phyloP scores from a whole-genome alignment of 2,797 vertebrate species.

The Pyrocephalus nanus region DNA sequence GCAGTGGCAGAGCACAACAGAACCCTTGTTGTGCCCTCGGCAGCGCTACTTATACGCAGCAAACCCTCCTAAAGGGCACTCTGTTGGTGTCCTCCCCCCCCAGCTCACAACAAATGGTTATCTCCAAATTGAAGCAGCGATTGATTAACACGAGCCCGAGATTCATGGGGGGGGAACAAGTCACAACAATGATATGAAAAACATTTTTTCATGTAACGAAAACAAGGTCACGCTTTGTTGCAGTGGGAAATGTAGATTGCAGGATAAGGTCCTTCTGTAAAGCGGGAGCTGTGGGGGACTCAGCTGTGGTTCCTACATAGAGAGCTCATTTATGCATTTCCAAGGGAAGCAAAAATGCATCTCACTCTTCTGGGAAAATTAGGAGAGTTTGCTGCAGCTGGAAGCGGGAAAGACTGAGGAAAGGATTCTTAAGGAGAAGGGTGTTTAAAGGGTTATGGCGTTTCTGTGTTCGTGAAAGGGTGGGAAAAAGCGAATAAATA shows the following conservation, averaged over 20 bases:
- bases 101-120: conserved; percentile 58
- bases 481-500: conserved; percentile 59
- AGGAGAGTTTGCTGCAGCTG: conserved; percentile 75
- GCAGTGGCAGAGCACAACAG: conserved; percentile 47
- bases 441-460: conserved; percentile 58
- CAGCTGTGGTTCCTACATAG: conserved; percentile 78
- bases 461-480: conserved; percentile 20
- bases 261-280: conserved; percentile 81
- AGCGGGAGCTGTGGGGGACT: conserved; percentile 63
- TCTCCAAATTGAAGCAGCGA: conserved; percentile 61
- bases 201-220: conserved; percentile 69
- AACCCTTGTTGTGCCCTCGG: conserved; percentile 43
- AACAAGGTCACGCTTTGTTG: conserved; percentile 82
- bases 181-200: conserved; percentile 59
- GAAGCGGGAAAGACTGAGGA: conserved; percentile 72
- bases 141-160: conserved; percentile 35
- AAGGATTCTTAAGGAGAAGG: conserved; percentile 56
- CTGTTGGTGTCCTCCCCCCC: conserved; percentile 59
- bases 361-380: conserved; percentile 72
- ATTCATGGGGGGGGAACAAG: conserved; percentile 32
- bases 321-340: conserved; percentile 81
- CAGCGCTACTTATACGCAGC: conserved; percentile 50
- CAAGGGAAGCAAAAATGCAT: conserved; percentile 71
- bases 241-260: conserved; percentile 71
- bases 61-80: conserved; percentile 60